Percentiles rank a stretch among this genome's conserved stretches.
phyloP scores from a whole-genome alignment of 2,888 invertebrate genomes.

The Myopa tessellatipennis region DNA sequence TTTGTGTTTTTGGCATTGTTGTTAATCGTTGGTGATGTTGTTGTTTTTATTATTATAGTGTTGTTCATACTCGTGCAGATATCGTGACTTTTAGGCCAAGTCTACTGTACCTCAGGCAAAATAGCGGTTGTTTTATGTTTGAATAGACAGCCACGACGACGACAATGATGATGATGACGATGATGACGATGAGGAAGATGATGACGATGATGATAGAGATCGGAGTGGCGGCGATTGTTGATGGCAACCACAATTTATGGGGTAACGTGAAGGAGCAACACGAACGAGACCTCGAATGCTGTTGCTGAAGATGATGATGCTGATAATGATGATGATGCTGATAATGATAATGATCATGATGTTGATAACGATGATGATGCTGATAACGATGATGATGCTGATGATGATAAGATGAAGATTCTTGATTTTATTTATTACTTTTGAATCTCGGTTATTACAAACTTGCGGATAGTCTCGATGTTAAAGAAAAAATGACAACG shows the following conservation, averaged over 20 bases:
- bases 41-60: constrained; percentile 4
- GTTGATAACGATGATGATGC: not conserved
- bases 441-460: not conserved
- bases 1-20: not conserved
- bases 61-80: not conserved
- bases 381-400: constrained; percentile 3
- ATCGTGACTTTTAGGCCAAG: constrained; percentile 28
- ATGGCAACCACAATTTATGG: not conserved
- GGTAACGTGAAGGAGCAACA: not conserved
- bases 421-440: not conserved
- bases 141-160: constrained; percentile 15
- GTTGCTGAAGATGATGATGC: not conserved
- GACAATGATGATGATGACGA: too few relatives aligned
- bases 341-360: not conserved
- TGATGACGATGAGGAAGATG: not conserved
- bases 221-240: not conserved
- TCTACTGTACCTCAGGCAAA: constrained; percentile 24
- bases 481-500: not conserved
- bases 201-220: not conserved
- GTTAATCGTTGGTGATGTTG: not conserved
- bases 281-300: constrained; percentile 9
- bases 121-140: constrained; percentile 30
- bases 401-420: not conserved
- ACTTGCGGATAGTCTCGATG: not conserved
- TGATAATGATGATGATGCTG: not conserved